phyloP scores from a whole-genome alignment of 2,888 invertebrate species.

The Cryptocheilus praepositus region DNA sequence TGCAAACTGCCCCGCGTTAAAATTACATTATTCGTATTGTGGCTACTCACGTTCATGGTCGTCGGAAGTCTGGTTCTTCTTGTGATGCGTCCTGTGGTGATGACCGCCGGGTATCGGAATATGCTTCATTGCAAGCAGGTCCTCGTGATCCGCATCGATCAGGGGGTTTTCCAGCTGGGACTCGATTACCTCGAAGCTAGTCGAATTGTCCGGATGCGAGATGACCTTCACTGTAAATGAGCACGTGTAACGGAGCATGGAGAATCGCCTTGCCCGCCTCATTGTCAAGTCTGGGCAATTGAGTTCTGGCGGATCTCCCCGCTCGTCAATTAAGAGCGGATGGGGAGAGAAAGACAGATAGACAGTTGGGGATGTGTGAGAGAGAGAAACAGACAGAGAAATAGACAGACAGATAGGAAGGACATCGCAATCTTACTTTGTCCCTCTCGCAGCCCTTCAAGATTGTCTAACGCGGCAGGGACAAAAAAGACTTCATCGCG shows the following conservation, averaged over 20 bases:
- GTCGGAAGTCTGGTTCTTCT: constrained; percentile 62
- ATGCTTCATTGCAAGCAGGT: constrained; percentile 76
- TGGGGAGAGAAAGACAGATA: too few species aligned
- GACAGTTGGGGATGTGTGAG: too few species aligned
- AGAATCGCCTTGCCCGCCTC: constrained; percentile 4
- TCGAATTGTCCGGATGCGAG: constrained; percentile 79
- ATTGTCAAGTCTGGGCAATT: neutral
- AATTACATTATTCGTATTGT: too few species aligned
- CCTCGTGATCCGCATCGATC: constrained; percentile 78
- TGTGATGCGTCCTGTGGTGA: constrained; percentile 66
- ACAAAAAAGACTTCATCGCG: too few species aligned
- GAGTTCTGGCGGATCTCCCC: too few species aligned
- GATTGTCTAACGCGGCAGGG: too few species aligned
- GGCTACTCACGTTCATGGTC: constrained; percentile 66
- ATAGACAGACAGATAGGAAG: too few species aligned
- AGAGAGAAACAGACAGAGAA: too few species aligned
- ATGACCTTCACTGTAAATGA: constrained; percentile 79
- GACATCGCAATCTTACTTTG: too few species aligned
- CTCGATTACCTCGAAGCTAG: constrained; percentile 77
- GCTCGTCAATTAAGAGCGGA: too few species aligned
- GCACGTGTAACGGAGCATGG: constrained; percentile 56
- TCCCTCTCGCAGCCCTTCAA: too few species aligned
- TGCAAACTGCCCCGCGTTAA: too few species aligned
- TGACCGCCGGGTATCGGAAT: constrained; percentile 66
- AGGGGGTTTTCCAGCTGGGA: constrained; percentile 79